Evolutionary conservation across 1,140 invertebrate genomes (phyloP).

Genomic region (Calycopis cecrops): DNA sequence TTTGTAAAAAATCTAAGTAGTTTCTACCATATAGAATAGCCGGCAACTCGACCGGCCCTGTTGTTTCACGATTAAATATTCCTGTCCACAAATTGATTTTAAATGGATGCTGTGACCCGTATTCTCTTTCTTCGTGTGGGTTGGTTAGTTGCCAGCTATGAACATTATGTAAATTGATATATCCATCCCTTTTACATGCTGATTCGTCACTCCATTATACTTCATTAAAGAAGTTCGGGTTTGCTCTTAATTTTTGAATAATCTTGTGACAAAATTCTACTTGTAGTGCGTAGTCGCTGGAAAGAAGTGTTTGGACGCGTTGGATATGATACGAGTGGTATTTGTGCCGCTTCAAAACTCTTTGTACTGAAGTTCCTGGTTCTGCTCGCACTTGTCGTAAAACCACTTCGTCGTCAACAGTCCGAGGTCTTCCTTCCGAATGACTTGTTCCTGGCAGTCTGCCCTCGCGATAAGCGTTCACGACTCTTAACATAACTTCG

Average conservation of each 20-base stretch:
- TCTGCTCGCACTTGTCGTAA: slow-evolving; percentile 9
- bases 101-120: too few relatives aligned
- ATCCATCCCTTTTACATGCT: too few relatives aligned
- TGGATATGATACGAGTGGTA: slow-evolving; percentile 12
- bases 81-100: too few relatives aligned
- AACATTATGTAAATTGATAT: too few relatives aligned
- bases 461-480: slow-evolving; percentile 6
- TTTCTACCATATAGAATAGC: too few relatives aligned
- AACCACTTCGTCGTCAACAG: slow-evolving; percentile 10
- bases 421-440: slow-evolving; percentile 10
- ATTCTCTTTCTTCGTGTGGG: too few relatives aligned
- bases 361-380: slow-evolving; percentile 4
- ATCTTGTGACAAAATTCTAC: slow-evolving; percentile 10
- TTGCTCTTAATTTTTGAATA: slow-evolving; percentile 1
- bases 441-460: background rate
- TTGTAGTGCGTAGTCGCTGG: slow-evolving; percentile 6
- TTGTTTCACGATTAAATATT: too few relatives aligned
- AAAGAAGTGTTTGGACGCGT: slow-evolving; percentile 12
- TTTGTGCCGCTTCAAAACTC: slow-evolving; percentile 8
- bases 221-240: slow-evolving; percentile 12
- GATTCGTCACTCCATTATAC: too few relatives aligned
- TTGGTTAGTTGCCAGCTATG: too few relatives aligned
- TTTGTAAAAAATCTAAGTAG: too few relatives aligned
- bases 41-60: too few relatives aligned
- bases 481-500: slow-evolving; percentile 2